Evolutionary conservation across 2,888 invertebrate species (phyloP).

Genomic region (Andrena praecox): DNA sequence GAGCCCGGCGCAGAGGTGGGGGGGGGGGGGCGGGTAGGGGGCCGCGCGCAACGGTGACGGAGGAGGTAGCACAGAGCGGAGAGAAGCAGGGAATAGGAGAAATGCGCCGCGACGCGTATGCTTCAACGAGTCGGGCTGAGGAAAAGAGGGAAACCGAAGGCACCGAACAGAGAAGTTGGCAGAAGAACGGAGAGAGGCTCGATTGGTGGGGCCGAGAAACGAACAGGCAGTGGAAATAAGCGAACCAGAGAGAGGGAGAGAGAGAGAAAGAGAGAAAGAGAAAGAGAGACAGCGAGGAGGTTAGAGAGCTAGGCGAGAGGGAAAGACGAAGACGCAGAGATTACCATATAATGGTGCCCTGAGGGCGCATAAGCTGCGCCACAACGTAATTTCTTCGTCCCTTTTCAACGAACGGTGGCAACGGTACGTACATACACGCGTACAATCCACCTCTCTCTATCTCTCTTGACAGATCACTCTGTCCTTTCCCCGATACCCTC

Average conservation of each 20-base stretch:
- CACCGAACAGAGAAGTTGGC: constrained; percentile 35
- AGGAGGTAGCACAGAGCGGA: constrained; percentile 15
- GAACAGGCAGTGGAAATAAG: constrained; percentile 24
- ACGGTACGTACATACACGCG: constrained; percentile 74
- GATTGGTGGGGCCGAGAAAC: constrained; percentile 54
- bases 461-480: constrained; percentile 14
- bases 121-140: constrained; percentile 57
- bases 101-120: constrained; percentile 64
- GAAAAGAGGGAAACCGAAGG: constrained; percentile 57
- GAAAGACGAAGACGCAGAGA: constrained; percentile 80
- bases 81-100: constrained; percentile 67
- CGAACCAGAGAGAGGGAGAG: constrained; percentile 29
- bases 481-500: constrained; percentile 45
- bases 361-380: constrained; percentile 84
- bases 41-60: constrained; percentile 21
- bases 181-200: constrained; percentile 49
- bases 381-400: constrained; percentile 84
- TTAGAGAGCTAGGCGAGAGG: constrained; percentile 58
- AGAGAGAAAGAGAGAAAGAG: constrained; percentile 43
- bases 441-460: constrained; percentile 31
- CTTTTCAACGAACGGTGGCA: constrained; percentile 82
- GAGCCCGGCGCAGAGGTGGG: constrained; percentile 29
- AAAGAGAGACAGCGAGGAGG: constrained; percentile 51
- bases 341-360: constrained; percentile 85
- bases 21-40: constrained; percentile 19